phyloP scores from a whole-genome alignment of 2,888 invertebrate species.

The Druceiella hillmani region DNA sequence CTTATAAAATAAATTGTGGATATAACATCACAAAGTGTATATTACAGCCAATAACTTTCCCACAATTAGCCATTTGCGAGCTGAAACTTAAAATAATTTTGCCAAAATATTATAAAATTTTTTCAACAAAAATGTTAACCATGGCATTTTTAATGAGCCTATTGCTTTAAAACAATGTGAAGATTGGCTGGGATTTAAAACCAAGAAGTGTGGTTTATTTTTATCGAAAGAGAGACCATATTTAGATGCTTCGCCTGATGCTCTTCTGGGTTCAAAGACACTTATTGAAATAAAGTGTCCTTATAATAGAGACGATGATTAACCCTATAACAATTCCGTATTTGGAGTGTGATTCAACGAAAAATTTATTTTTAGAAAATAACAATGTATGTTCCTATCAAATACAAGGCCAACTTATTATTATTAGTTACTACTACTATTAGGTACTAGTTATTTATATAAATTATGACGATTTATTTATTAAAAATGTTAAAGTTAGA shows the following conservation, averaged over 20 bases:
- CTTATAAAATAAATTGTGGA: no score
- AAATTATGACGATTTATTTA: not conserved
- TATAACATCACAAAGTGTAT: no score
- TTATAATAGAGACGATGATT: conserved; percentile 3
- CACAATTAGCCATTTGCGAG: conserved; percentile 5
- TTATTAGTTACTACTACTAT: conserved; percentile 7
- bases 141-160: conserved; percentile 5
- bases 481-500: not conserved
- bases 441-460: conserved; percentile 1
- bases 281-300: conserved; percentile 9
- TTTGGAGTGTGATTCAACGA: no score
- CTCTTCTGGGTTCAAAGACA: conserved; percentile 8
- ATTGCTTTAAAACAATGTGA: no score
- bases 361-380: conserved; percentile 7
- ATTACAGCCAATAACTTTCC: conserved; percentile 4
- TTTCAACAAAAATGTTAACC: no score
- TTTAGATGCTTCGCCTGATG: conserved; percentile 11
- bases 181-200: conserved; percentile 7
- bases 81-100: conserved; percentile 1
- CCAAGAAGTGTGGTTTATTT: conserved; percentile 8
- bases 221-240: conserved; percentile 6
- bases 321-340: not conserved
- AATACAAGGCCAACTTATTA: conserved; percentile 10
- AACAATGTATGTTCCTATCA: conserved; percentile 8
- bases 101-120: no score